Evolutionary conservation across 2,113 vertebrate species (phyloP).

Genomic region (Pavo muticus): DNA sequence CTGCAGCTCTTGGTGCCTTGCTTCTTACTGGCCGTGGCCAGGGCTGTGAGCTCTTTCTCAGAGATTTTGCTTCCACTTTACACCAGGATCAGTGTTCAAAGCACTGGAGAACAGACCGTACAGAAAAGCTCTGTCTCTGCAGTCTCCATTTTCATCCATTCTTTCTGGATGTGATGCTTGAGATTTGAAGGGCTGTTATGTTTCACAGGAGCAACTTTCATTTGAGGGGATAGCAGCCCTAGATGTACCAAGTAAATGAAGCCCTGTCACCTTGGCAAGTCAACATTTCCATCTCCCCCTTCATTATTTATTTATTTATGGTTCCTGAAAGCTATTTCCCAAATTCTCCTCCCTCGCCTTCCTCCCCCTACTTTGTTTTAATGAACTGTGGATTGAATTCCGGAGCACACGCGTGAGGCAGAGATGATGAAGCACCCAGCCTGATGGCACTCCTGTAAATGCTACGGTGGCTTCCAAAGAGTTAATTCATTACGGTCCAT

Average conservation of each 20-base stretch:
- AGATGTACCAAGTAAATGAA: conserved; percentile 33
- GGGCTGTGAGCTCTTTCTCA: neutral
- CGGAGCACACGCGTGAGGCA: neutral
- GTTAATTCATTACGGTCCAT: conserved; percentile 79
- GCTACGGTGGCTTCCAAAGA: conserved; percentile 56
- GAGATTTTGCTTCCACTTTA: neutral
- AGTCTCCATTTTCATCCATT: neutral
- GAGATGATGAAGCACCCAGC: conserved; percentile 62
- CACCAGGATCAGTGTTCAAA: neutral
- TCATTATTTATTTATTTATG: conserved; percentile 49
- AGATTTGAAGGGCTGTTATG: neutral
- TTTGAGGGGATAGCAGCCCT: neutral
- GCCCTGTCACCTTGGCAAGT: conserved; percentile 9
- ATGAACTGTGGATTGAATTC: conserved; percentile 59
- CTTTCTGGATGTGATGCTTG: neutral
- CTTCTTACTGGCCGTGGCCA: neutral
- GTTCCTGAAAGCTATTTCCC: conserved; percentile 41
- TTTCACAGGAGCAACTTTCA: neutral
- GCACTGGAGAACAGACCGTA: neutral
- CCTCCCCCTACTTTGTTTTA: conserved; percentile 29
- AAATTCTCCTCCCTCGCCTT: conserved; percentile 37
- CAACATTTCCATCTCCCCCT: neutral
- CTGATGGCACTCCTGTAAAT: conserved; percentile 56
- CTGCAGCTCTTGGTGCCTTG: neutral
- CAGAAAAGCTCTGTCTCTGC: neutral